Conservation (phyloP, 2,797 vertebrate genomes). For the Fundulus diaphanus region DNA sequence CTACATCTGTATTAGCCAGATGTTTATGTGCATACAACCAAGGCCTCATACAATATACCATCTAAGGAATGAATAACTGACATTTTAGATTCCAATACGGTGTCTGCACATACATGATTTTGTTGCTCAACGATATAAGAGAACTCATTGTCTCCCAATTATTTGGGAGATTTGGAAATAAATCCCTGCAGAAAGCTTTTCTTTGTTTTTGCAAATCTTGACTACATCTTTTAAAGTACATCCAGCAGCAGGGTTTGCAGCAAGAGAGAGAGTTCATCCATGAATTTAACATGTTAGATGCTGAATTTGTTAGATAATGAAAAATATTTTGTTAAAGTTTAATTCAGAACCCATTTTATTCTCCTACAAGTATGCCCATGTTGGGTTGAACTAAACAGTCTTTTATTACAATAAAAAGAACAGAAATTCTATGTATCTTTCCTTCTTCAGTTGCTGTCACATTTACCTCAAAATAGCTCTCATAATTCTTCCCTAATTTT, state of each 20-base stretch:
- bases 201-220: not conserved
- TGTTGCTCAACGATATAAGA: not conserved
- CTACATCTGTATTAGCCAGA: not conserved
- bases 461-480: not conserved
- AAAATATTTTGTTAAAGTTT: not conserved
- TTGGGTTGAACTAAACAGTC: not conserved
- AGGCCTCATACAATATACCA: not conserved
- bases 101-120: not conserved
- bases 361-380: not conserved
- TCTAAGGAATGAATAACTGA: not conserved
- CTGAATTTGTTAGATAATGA: not conserved
- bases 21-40: not conserved
- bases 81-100: not conserved
- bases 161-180: not conserved
- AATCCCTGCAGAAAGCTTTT: not conserved
- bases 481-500: accelerated
- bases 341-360: not conserved
- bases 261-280: not conserved
- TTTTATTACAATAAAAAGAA: not conserved
- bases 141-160: no score
- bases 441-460: not conserved
- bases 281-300: not conserved
- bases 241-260: not conserved
- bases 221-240: not conserved
- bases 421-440: not conserved